phyloP scores from a whole-genome alignment of 2,113 vertebrate genomes.

The Pangasianodon gigas region DNA sequence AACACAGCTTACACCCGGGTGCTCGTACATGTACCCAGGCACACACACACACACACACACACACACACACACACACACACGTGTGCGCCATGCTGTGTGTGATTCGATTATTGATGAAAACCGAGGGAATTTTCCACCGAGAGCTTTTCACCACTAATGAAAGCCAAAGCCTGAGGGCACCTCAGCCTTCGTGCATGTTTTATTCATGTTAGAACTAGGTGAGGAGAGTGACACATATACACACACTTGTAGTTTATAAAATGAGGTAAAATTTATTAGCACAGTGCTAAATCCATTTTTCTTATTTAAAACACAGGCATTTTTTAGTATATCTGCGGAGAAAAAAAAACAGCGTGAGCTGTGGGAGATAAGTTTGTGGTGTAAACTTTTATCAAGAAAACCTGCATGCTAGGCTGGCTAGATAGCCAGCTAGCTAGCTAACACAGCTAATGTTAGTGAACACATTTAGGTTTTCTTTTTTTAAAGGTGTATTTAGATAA shows the following conservation, averaged over 20 bases:
- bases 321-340: background rate
- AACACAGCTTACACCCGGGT: conserved; percentile 21
- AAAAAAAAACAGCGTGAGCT: background rate
- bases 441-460: background rate
- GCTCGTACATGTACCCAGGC: background rate
- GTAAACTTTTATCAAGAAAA: background rate
- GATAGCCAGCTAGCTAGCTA: background rate
- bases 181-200: conserved; percentile 34
- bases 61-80: conserved; percentile 16
- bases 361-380: background rate
- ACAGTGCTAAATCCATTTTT: background rate
- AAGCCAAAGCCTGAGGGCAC: background rate
- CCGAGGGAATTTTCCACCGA: conserved; percentile 16
- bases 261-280: background rate
- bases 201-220: conserved; percentile 33
- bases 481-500: too few relatives aligned
- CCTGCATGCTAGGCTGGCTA: background rate
- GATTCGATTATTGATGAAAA: conserved; percentile 42
- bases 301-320: background rate
- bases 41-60: background rate
- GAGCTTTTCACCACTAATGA: background rate
- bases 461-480: background rate
- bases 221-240: conserved; percentile 14
- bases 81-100: background rate
- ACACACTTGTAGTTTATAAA: background rate